Conservation (phyloP, 2,797 vertebrate genomes). For the Platalea minor region DNA sequence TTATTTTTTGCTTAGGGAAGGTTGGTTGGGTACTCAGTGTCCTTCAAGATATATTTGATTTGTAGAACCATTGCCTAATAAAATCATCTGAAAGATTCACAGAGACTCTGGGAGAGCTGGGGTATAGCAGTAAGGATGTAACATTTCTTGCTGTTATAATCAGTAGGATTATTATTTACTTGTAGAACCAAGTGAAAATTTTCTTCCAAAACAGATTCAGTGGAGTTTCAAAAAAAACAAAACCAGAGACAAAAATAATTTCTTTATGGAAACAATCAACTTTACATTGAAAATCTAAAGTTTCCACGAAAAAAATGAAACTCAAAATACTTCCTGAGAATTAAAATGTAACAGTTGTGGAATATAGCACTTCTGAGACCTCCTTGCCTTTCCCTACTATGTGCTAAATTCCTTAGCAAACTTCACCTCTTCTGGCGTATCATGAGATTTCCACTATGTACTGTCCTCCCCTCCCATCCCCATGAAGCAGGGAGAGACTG, state of each 20-base stretch:
- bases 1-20: background rate
- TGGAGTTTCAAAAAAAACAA: background rate
- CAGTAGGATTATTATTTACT: background rate
- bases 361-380: background rate
- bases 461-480: background rate
- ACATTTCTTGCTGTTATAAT: background rate
- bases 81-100: background rate
- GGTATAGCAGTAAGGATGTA: background rate
- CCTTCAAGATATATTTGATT: background rate
- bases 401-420: background rate
- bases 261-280: background rate
- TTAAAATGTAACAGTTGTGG: background rate
- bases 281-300: background rate
- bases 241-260: background rate
- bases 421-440: background rate
- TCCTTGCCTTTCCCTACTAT: background rate
- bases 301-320: background rate
- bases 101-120: background rate
- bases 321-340: background rate
- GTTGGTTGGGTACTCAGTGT: background rate
- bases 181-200: background rate
- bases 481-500: background rate
- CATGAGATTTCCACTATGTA: background rate
- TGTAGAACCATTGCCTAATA: background rate
- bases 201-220: background rate